phyloP scores from a whole-genome alignment of 2,888 invertebrate species.

The Eugnorisma glareosa region DNA sequence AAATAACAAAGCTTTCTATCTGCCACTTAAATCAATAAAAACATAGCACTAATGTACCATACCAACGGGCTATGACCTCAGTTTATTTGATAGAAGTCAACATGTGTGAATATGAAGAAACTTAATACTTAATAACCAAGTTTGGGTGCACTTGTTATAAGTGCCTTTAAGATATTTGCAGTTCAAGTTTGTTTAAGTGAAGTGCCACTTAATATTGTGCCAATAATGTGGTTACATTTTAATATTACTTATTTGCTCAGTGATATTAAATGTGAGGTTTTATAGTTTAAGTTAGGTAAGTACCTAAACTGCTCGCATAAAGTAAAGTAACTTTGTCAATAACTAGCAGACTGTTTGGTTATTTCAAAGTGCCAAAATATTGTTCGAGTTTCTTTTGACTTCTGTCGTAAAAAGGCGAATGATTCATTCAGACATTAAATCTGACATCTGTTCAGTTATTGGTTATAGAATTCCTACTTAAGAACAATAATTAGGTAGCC shows the following conservation, averaged over 20 bases:
- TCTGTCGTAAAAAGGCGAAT: background rate
- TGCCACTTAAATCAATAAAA: background rate
- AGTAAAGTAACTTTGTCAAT: constrained; percentile 15
- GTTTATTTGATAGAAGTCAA: constrained; percentile 49
- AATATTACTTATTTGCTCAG: constrained; percentile 9
- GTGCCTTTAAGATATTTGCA: constrained; percentile 50
- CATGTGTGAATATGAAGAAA: constrained; percentile 43
- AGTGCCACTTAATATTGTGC: constrained; percentile 33
- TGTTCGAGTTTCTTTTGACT: background rate
- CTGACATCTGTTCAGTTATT: background rate
- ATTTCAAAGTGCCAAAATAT: background rate
- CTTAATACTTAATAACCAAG: constrained; percentile 52
- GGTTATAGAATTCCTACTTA: background rate
- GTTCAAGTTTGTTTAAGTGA: constrained; percentile 44
- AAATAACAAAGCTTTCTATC: background rate
- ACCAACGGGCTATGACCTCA: background rate
- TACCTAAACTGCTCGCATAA: background rate
- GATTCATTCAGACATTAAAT: background rate
- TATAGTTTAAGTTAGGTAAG: constrained; percentile 9
- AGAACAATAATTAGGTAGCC: background rate
- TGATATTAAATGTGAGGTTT: constrained; percentile 11
- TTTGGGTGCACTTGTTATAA: constrained; percentile 47
- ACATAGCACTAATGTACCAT: background rate
- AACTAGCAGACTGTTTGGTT: background rate
- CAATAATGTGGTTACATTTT: constrained; percentile 40